Percentiles rank a stretch among this genome's conserved stretches.
These are phyloP conservation scores for Sebastes umbrosus DNA, from an alignment of 2,797 vertebrate species.

Conservation along the genomic window DNA sequence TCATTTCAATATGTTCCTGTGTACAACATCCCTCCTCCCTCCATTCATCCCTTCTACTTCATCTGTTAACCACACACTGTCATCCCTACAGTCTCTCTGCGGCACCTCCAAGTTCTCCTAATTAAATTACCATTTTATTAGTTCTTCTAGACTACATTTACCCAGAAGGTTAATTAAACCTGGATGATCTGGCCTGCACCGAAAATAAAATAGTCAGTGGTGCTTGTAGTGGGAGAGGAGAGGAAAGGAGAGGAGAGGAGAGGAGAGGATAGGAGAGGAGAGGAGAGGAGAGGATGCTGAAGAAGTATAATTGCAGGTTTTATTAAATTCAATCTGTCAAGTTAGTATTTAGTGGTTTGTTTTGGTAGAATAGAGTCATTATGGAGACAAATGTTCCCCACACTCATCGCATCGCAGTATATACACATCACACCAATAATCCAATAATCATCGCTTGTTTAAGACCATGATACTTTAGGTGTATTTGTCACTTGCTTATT, in stretches of 20 bases:
- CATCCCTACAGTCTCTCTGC: background rate
- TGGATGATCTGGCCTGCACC: conserved; percentile 34
- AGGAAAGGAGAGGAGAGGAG: background rate
- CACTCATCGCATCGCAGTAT: background rate
- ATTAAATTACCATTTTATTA: conserved; percentile 71
- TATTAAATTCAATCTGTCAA: conserved; percentile 1
- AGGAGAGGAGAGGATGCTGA: background rate
- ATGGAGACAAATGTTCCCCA: conserved; percentile 1
- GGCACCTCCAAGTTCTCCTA: conserved; percentile 24
- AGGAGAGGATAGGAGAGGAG: background rate
- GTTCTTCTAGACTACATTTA: conserved; percentile 54
- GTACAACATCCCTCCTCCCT: conserved; percentile 10
- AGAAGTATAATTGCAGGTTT: background rate
- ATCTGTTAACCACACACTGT: conserved; percentile 18
- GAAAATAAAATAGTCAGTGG: conserved; percentile 9
- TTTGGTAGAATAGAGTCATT: background rate
- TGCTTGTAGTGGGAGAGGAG: background rate
- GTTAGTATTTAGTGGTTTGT: background rate
- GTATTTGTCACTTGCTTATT: conserved; percentile 4
- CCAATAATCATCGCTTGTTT: conserved; percentile 3
- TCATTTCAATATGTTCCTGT: conserved; percentile 6
- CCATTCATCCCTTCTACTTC: background rate
- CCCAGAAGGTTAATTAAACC: conserved; percentile 51
- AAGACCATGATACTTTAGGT: background rate
- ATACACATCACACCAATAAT: conserved; percentile 4